Evolutionary conservation across 2,888 invertebrate species (phyloP), one percentile per base, ranked within the genome.

Genomic region (Leucozona laternaria): DNA sequence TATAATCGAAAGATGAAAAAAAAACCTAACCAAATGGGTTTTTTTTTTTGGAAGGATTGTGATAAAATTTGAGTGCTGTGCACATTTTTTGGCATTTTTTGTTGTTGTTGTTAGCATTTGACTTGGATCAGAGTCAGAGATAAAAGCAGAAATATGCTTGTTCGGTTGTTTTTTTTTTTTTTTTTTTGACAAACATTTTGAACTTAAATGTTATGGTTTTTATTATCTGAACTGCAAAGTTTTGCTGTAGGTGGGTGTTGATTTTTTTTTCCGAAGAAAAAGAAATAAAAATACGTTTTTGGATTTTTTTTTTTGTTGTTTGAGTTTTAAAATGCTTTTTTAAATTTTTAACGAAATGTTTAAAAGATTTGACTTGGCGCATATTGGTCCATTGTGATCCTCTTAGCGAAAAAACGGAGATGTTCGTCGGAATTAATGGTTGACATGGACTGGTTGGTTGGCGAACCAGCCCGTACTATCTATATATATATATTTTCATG

Each of bases 61-160:
- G 80, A 80, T 84, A 76, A 84, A 80, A 76, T 84, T 84, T 80
- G 53, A 84, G 71, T 84, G 76, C 66, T 80, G 71, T 84, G 70
- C 80, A 84, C 75, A 84, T 84, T 76, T 76, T 84, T 84, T 83
- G 58, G 70, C 40, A 73, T 64, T 75, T 64, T 71, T 34, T 57
- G 17, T 34, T 58, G 58, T 34, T 58, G 34, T 37, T 60, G 37
- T 57, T 22, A 28, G 71, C 22, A 20, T 40, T 58, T 58, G 22
- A 48, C 22, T 82, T 72, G 17, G 82, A 78, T 68, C 20, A 15
- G 34, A 68, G 72, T 68, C 20, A 15, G 34, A 68, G 72, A 58
- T 78, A 79, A 72, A 60, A 64, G 22, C n/a, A 6, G 11, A 25
- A 25, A 43, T 10, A n/a, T 5, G n/a, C 17, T 25, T 31, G 11